phyloP scores from a whole-genome alignment of 2,113 vertebrate species.

The Phyllostomus hastatus region DNA sequence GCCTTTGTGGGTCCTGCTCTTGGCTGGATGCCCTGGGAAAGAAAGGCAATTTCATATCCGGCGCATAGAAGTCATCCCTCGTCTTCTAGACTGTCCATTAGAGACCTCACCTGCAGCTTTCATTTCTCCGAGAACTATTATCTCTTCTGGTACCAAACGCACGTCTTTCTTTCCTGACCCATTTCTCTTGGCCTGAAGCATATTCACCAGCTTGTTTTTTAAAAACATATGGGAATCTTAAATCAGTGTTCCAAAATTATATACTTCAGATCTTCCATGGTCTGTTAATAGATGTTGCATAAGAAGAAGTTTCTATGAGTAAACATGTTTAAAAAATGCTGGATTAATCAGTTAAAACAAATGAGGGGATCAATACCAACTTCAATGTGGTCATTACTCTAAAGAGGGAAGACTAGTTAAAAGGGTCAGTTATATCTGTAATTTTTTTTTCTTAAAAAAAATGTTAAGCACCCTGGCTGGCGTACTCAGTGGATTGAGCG shows the following conservation, averaged over 20 bases:
- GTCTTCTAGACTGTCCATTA: neutral
- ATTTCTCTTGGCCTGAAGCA: conserved; percentile 55
- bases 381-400: neutral
- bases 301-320: conserved; percentile 35
- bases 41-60: neutral
- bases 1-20: neutral
- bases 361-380: neutral
- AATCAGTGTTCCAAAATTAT: conserved; percentile 63
- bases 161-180: conserved; percentile 54
- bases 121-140: neutral
- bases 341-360: neutral
- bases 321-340: conserved; percentile 46
- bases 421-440: neutral
- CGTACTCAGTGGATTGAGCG: too few relatives aligned
- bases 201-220: conserved; percentile 26
- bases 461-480: neutral
- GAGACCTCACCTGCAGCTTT: neutral
- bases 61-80: neutral
- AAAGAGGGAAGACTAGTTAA: neutral
- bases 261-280: conserved; percentile 37
- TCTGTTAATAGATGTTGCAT: conserved; percentile 54
- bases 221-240: conserved; percentile 60
- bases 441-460: neutral
- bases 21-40: neutral
- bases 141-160: neutral